These are phyloP conservation scores for fruit fly (Drosophila melanogaster) DNA, from an alignment of 1,140 invertebrate species.

Conservation along the genomic window Release_6_plus_ISO1_MT NT_033777.3:11809001-11809500, in stretches of 20 bases:
- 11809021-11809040: constrained; percentile 5
- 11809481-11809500: constrained; percentile 24
- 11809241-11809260: constrained; percentile 30
- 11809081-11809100: neutral
- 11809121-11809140: neutral
- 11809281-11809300: constrained; percentile 31
- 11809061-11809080: neutral
- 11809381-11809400: neutral
- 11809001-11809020: constrained; percentile 24
- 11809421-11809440: constrained; percentile 16
- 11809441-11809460: constrained; percentile 8
- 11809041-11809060: neutral
- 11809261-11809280: constrained; percentile 51
- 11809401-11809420: neutral
- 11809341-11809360: neutral
- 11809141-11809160: constrained; percentile 6
- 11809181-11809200: neutral
- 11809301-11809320: constrained; percentile 14
- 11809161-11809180: constrained; percentile 4
- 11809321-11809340: constrained; percentile 12
- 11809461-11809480: constrained; percentile 23
- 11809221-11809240: constrained; percentile 30
- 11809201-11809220: constrained; percentile 29
- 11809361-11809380: neutral
- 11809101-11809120: constrained; percentile 3